Conservation (phyloP, 2,113 vertebrate genomes). For the Laticauda laticaudata region DNA sequence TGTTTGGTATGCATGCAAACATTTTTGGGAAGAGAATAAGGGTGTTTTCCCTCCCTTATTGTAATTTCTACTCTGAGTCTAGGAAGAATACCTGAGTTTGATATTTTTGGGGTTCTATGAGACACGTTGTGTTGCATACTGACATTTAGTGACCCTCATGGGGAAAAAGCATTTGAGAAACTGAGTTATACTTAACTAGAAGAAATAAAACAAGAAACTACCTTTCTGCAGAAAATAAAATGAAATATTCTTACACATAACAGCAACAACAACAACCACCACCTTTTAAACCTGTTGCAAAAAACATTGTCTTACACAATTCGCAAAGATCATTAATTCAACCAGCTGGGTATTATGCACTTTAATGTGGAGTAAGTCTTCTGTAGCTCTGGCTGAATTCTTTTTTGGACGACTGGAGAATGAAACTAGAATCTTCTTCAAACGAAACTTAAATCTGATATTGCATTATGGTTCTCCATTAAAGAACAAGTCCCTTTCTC, state of each 20-base stretch:
- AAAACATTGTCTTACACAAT: neutral
- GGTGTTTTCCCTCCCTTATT: neutral
- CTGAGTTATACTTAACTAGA: neutral
- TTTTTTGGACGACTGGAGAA: neutral
- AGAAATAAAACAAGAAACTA: neutral
- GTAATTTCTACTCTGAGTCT: neutral
- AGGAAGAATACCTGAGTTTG: neutral
- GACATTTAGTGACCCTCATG: neutral
- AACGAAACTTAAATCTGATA: neutral
- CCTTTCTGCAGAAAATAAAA: neutral
- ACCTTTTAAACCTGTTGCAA: neutral
- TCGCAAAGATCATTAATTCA: neutral
- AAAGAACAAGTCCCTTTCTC: neutral
- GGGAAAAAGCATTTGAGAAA: neutral
- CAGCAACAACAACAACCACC: too few species aligned
- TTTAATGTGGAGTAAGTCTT: neutral
- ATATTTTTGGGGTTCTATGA: neutral
- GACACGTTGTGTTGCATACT: neutral
- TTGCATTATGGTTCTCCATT: neutral
- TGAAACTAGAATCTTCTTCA: neutral
- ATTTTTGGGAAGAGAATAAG: neutral
- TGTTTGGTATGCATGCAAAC: neutral
- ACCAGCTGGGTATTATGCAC: neutral
- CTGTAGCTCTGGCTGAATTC: neutral
- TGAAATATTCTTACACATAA: neutral